These are phyloP conservation scores for Scomber japonicus DNA, from an alignment of 2,113 vertebrate genomes.

Conservation along the genomic window DNA sequence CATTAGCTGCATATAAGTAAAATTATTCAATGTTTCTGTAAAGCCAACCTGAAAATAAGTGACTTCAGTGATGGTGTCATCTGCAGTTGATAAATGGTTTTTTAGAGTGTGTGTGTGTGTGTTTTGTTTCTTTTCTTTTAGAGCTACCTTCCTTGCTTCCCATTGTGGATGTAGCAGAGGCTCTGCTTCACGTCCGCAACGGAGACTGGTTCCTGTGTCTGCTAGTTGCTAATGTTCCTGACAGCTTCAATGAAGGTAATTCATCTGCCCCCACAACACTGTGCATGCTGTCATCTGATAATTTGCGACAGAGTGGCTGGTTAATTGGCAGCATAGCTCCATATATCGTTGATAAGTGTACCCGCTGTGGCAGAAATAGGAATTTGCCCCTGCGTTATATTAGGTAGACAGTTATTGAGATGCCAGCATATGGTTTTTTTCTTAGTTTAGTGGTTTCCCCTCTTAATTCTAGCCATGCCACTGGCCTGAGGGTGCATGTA, in stretches of 20 bases:
- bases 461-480: slow-evolving; percentile 27
- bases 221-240: slow-evolving; percentile 96
- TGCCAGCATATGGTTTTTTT: slow-evolving; percentile 4
- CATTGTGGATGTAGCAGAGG: slow-evolving; percentile 95
- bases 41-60: too few species aligned
- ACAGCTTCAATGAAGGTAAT: slow-evolving; percentile 98
- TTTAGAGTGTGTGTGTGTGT: slow-evolving; percentile 1
- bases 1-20: too few species aligned
- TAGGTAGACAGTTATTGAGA: slow-evolving; percentile 16
- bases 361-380: slow-evolving; percentile 22
- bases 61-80: not conserved
- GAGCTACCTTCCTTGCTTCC: slow-evolving; percentile 95
- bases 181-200: slow-evolving; percentile 94
- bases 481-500: slow-evolving; percentile 7
- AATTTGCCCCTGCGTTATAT: slow-evolving; percentile 12
- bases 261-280: slow-evolving; percentile 12
- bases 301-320: slow-evolving; percentile 30
- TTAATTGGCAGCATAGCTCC: slow-evolving; percentile 43
- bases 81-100: not conserved
- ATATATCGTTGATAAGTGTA: slow-evolving; percentile 13
- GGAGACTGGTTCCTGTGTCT: slow-evolving; percentile 99
- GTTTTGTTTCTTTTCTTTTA: slow-evolving; percentile 54
- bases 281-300: slow-evolving; percentile 28
- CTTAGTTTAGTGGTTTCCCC: not conserved
- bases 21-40: too few species aligned